A percentile compares a stretch with the other conserved stretches of the same genome.
Conservation (phyloP, 2,113 vertebrate species). For the Burhinus oedicnemus region DNA sequence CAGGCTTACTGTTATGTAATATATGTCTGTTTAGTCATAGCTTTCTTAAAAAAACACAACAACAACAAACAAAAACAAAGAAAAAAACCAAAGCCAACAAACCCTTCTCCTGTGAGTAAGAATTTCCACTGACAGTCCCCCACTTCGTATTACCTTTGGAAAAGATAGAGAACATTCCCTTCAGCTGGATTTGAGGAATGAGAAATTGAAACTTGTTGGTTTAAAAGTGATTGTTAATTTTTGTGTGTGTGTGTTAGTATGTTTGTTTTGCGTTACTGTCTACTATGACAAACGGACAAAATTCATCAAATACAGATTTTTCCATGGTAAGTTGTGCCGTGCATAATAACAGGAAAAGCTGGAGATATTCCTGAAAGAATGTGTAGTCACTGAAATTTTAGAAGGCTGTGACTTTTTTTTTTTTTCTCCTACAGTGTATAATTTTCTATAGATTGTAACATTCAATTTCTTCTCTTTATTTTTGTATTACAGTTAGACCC, state of each 20-base stretch:
- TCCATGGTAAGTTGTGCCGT: background rate
- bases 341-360: background rate
- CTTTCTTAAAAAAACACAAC: background rate
- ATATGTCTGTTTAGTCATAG: background rate
- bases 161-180: background rate
- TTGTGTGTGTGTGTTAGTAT: background rate
- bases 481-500: background rate
- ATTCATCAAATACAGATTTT: background rate
- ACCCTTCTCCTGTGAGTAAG: background rate
- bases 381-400: background rate
- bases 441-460: background rate
- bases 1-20: background rate
- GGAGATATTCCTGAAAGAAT: background rate
- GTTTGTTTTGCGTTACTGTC: background rate
- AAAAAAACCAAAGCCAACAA: background rate
- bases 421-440: fast-evolving
- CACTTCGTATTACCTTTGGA: background rate
- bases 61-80: background rate
- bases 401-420: background rate
- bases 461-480: background rate
- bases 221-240: background rate
- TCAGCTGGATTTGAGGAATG: background rate
- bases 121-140: background rate
- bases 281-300: background rate
- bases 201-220: background rate